These are phyloP conservation scores for Toxonevra muliebris DNA, from an alignment of 2,888 invertebrate species.

Conservation along the genomic window DNA sequence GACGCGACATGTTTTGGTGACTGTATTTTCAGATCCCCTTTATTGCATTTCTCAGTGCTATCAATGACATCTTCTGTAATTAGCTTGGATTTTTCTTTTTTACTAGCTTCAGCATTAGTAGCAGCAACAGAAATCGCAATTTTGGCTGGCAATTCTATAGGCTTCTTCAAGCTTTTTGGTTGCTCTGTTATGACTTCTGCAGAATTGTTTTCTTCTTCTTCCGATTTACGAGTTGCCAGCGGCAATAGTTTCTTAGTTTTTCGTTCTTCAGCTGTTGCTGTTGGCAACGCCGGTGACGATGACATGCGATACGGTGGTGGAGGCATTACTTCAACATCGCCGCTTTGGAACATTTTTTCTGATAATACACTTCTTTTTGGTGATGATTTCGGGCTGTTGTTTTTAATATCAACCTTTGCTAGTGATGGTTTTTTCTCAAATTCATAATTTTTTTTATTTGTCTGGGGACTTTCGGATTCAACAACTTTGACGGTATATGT, in stretches of 20 bases:
- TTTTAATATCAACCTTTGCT: background rate
- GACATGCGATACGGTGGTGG: background rate
- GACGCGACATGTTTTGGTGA: background rate
- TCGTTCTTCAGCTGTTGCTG: background rate
- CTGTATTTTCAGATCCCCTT: too few species aligned
- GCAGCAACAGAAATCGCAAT: background rate
- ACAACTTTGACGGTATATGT: constrained; percentile 1
- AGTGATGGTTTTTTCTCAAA: too few species aligned
- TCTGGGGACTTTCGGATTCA: too few species aligned
- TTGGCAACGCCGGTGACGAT: background rate
- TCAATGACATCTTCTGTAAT: background rate
- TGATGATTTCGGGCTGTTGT: background rate
- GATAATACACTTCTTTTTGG: background rate
- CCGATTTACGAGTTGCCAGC: background rate
- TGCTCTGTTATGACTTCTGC: constrained; percentile 1
- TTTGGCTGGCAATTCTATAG: background rate
- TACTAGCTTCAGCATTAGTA: background rate
- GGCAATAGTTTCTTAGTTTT: background rate
- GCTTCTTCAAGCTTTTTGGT: background rate
- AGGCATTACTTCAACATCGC: background rate
- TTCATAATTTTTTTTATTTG: constrained; percentile 5
- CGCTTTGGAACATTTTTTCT: background rate
- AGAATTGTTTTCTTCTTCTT: background rate
- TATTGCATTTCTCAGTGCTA: background rate
- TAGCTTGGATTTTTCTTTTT: background rate